phyloP scores from a whole-genome alignment of 2,113 vertebrate species.

The Puma concolor region DNA sequence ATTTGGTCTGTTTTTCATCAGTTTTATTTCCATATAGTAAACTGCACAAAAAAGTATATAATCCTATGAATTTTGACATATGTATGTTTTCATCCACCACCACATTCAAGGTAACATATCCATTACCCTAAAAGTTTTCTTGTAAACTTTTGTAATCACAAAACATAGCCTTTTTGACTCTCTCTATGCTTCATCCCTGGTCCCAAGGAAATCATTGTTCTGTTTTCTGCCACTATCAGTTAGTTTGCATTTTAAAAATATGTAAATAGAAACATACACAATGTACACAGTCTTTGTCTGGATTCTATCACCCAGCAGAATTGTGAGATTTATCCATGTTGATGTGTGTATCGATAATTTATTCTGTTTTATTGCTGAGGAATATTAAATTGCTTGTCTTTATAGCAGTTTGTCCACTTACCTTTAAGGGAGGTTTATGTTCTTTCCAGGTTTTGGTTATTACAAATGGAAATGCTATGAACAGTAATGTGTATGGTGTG shows the following conservation, averaged over 20 bases:
- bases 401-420: background rate
- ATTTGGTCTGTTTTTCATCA: background rate
- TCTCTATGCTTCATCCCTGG: fast-evolving
- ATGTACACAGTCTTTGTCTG: background rate
- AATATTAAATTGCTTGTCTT: background rate
- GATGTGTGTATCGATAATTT: background rate
- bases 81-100: background rate
- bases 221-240: background rate
- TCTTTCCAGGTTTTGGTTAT: background rate
- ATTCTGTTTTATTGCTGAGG: background rate
- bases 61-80: background rate
- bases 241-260: background rate
- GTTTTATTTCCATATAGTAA: background rate
- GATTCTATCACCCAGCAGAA: background rate
- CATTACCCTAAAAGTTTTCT: background rate
- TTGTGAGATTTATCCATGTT: background rate
- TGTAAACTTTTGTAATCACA: background rate
- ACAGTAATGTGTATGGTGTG: background rate
- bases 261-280: background rate
- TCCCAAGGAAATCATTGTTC: background rate
- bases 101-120: background rate
- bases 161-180: too few species aligned
- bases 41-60: background rate
- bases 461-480: background rate
- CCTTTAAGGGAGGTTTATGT: background rate